A percentile compares a stretch with the other conserved stretches of the same genome.
These are phyloP conservation scores for Oncorhynchus nerka DNA, from an alignment of 2,113 vertebrate species.

Conservation along the genomic window DNA sequence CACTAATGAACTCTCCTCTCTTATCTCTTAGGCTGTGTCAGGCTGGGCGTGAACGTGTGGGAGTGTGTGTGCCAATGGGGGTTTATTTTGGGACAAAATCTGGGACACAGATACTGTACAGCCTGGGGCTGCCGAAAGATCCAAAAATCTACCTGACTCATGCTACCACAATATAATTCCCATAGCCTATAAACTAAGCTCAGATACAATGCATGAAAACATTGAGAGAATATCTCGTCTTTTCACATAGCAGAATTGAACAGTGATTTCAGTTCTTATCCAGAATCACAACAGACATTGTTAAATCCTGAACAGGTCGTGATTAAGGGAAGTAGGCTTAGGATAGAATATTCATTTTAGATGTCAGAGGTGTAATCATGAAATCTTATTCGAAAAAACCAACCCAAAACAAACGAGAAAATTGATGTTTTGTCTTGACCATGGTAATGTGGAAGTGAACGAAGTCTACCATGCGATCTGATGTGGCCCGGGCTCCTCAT, in stretches of 20 bases:
- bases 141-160: neutral
- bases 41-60: neutral
- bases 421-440: neutral
- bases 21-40: neutral
- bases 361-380: neutral
- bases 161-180: too few species aligned
- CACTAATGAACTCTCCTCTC: too few species aligned
- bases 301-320: slow-evolving; percentile 18
- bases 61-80: neutral
- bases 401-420: too few species aligned
- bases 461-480: neutral
- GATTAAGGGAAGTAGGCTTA: neutral
- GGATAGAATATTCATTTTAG: neutral
- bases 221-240: neutral
- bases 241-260: neutral
- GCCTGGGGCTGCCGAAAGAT: neutral
- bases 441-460: neutral
- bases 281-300: neutral
- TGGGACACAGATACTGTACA: slow-evolving; percentile 3
- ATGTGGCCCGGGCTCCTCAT: slow-evolving; percentile 33
- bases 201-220: neutral
- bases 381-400: too few species aligned
- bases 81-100: neutral
- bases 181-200: neutral
- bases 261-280: slow-evolving; percentile 13